Evolutionary conservation across 2,113 vertebrate species (phyloP), one percentile per base, ranked within the genome.

Genomic region (Suncus etruscus): DNA sequence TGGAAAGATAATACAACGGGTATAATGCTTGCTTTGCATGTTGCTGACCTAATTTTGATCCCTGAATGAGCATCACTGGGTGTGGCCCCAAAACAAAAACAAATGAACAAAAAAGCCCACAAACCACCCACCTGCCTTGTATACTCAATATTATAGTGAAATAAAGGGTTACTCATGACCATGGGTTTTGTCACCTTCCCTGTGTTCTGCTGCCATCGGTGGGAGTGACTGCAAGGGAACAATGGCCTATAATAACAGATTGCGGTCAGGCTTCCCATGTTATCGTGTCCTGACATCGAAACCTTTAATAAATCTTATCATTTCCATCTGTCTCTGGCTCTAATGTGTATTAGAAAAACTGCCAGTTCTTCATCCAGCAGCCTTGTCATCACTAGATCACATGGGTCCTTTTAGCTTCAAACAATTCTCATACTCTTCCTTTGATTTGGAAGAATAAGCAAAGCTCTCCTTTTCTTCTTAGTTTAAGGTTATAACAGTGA

Each of bases 171-270:
- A 77, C 39, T 73, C 76, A 20, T 8, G 18, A 61, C 72, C 51
- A 0, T 31, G 20, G 54, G 31, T 47, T 84, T 66, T 76, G 27
- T 54, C 6, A 9, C 39, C 31, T 31, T 82, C 39, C 29, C 22
- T 51, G 2, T 15, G 9, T 50, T 29, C 31, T 32, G 45, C n/a
- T 27, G 65, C n/a, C 76, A n/a, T 63, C 78, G 4, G 63, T 8
- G 16, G 15, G 25, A 65, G 51, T 68, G 45, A 68, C 29, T n/a
- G 45, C 74, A 63, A n/a, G 48, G 31, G 74, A 83, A 69, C 83
- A 45, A 7, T 68, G 80, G 47, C 86, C 72, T 81, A 0, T 95
- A 94, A 82, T 85, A 65, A 92, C 74, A 95, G 94, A 72, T 32
- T 6, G 0, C 1, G 8, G 29, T 45, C 45, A 39, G 11, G 39